phyloP scores from a whole-genome alignment of 2,113 vertebrate genomes.

The Clupea harengus region DNA sequence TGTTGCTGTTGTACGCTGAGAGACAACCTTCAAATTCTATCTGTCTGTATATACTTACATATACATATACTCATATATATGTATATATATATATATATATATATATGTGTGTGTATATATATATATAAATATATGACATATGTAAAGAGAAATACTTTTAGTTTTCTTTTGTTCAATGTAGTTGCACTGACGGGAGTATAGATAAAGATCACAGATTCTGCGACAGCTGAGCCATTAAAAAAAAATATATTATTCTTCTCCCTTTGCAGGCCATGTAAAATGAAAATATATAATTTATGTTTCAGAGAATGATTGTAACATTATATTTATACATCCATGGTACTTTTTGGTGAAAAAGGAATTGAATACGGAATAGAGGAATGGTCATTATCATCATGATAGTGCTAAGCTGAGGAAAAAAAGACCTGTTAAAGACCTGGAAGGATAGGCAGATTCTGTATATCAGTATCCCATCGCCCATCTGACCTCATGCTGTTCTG shows the following conservation, averaged over 20 bases:
- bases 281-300: constrained; percentile 52
- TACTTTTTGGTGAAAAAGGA: neutral
- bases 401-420: constrained; percentile 70
- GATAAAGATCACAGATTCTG: neutral
- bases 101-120: neutral
- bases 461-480: constrained; percentile 54
- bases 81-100: neutral
- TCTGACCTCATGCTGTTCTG: constrained; percentile 35
- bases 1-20: constrained; percentile 43
- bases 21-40: neutral
- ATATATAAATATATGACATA: neutral
- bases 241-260: neutral
- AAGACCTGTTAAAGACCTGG: constrained; percentile 61
- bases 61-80: neutral
- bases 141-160: neutral
- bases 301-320: constrained; percentile 61
- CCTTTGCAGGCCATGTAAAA: constrained; percentile 55
- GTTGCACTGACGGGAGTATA: constrained; percentile 6
- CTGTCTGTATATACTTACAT: neutral
- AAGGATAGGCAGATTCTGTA: constrained; percentile 64
- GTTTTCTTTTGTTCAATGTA: neutral
- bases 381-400: constrained; percentile 42
- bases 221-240: neutral
- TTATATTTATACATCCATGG: constrained; percentile 59
- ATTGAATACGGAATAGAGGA: neutral